A percentile compares a stretch with the other conserved stretches of the same genome.
phyloP scores from a whole-genome alignment of 2,113 vertebrate species.

The Planiliza haematocheilus region DNA sequence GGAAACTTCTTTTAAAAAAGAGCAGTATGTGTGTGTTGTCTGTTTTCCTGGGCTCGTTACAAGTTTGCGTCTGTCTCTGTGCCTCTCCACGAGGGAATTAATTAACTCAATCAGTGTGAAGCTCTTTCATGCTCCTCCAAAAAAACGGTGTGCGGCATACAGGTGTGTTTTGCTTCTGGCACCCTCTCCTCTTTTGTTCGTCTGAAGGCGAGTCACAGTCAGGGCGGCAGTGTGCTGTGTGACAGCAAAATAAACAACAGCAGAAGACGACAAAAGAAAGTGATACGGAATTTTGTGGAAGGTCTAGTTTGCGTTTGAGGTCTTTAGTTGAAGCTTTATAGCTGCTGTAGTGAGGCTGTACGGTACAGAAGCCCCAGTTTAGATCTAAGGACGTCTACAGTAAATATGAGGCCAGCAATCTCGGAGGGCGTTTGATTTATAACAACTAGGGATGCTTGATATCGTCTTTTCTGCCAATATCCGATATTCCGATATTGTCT shows the following conservation, averaged over 20 bases:
- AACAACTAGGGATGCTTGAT: too few relatives aligned
- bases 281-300: too few relatives aligned
- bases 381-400: too few relatives aligned
- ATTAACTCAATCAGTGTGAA: constrained; percentile 47
- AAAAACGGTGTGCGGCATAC: neutral
- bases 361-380: too few relatives aligned
- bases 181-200: constrained; percentile 7
- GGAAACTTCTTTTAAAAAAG: neutral
- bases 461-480: too few relatives aligned
- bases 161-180: neutral
- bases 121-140: constrained; percentile 45
- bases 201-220: neutral
- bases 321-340: too few relatives aligned
- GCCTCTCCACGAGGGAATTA: constrained; percentile 23
- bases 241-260: neutral
- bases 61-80: constrained; percentile 15
- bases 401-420: too few relatives aligned
- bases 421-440: too few relatives aligned
- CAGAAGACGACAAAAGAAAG: too few relatives aligned
- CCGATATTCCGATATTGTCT: too few relatives aligned
- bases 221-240: neutral
- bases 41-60: constrained; percentile 32
- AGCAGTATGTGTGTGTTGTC: neutral
- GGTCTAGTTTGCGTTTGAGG: too few relatives aligned
- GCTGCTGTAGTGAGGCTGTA: too few relatives aligned